Evolutionary conservation across 2,888 invertebrate genomes (phyloP).

Genomic region (Vanessa cardui): DNA sequence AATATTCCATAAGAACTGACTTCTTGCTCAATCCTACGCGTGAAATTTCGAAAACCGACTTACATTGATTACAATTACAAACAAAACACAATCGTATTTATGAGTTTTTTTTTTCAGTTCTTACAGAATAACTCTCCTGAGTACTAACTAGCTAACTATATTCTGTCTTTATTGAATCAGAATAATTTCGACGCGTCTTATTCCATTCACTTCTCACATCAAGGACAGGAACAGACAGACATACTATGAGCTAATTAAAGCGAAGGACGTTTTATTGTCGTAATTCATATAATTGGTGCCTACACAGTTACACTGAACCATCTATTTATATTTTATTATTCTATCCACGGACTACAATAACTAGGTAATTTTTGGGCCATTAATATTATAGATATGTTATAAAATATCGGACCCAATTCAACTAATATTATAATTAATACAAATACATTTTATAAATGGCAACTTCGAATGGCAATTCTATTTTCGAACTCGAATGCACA

Average conservation of each 20-base stretch:
- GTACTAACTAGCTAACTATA: no score
- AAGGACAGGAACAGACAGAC: slow-evolving; percentile 46
- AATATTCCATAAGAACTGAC: no score
- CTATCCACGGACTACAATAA: background rate
- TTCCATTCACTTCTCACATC: slow-evolving; percentile 40
- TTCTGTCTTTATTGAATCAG: background rate
- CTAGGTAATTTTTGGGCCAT: slow-evolving; percentile 2
- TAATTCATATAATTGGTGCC: slow-evolving; percentile 59
- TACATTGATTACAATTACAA: no score
- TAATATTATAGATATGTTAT: background rate
- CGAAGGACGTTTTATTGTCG: slow-evolving; percentile 82
- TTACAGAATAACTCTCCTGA: no score
- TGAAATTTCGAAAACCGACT: no score
- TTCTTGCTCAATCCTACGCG: no score
- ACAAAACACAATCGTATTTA: no score
- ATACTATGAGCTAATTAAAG: slow-evolving; percentile 75
- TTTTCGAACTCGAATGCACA: no score
- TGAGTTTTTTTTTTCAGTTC: no score
- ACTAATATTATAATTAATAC: no score
- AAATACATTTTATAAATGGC: no score
- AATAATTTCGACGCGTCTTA: slow-evolving; percentile 38
- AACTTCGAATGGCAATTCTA: no score
- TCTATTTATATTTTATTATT: slow-evolving; percentile 14
- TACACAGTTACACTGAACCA: slow-evolving; percentile 39
- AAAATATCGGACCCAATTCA: slow-evolving; percentile 1